Evolutionary conservation across 2,888 invertebrate genomes (phyloP), one percentile per base, ranked within the genome.

Genomic region (Clusia tigrina): DNA sequence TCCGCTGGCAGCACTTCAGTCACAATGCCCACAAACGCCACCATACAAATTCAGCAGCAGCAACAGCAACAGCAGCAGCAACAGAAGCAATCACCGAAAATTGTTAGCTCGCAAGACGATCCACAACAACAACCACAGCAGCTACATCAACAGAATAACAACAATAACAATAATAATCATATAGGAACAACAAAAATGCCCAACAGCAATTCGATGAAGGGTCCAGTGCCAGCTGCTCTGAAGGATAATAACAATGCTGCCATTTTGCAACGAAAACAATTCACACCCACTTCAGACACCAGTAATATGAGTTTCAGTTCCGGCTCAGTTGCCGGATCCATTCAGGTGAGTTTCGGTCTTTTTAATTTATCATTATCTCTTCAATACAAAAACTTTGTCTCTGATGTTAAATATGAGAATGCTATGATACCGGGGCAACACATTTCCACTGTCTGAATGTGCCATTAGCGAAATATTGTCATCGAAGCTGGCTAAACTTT

Each of bases 301-400:
- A 80, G 82, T 74, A 82, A 81, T 70, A 79, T 78, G 60, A 83
- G 83, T 70, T 83, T 83, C 68, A 83, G 82, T 71, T 83, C 83
- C 64, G 82, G 82, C 55, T 83, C 83, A n/a, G 80, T 83, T 59
- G 80, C 83, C 67, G 83, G 82, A 63, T 83, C 83, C 64, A 80
- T 83, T 69, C 83, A 83, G 83, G 83, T 83, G 74, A 78, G 80
- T 48, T 18, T 6, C 42, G 3, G n/a, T 15, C 9, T 32, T 32
- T n/a, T n/a, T n/a, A n/a, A n/a, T n/a, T n/a, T n/a, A n/a, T n/a
- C n/a, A n/a, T n/a, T n/a, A n/a, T n/a, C n/a, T n/a, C n/a, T n/a
- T n/a, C n/a, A n/a, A n/a, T n/a, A n/a, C n/a, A n/a, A n/a, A n/a
- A n/a, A n/a, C n/a, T n/a, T n/a, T n/a, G n/a, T n/a, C n/a, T n/a